Evolutionary conservation across 2,113 vertebrate species (phyloP).

Genomic region (Scolopax mira): DNA sequence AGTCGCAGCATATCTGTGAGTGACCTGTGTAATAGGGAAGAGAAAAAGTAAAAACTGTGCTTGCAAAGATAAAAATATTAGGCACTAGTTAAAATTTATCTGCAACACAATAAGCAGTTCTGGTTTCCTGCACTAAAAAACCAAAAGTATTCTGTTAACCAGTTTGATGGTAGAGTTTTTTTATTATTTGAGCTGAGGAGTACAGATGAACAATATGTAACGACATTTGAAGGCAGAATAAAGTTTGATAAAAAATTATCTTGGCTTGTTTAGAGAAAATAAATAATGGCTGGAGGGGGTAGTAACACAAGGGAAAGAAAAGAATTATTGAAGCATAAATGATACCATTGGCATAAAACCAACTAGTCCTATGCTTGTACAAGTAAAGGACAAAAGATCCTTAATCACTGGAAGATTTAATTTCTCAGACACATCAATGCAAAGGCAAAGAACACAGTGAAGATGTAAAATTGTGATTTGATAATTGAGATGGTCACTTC

Average conservation of each 20-base stretch:
- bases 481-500: background rate
- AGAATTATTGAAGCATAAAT: conserved; percentile 21
- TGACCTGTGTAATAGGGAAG: background rate
- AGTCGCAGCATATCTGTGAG: background rate
- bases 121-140: background rate
- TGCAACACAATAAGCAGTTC: background rate
- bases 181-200: background rate
- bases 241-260: background rate
- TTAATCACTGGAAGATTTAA: background rate
- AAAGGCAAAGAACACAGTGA: background rate
- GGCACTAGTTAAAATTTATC: background rate
- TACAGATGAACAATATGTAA: background rate
- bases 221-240: background rate
- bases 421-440: background rate
- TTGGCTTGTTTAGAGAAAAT: conserved; percentile 38
- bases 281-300: background rate
- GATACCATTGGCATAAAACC: background rate
- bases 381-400: background rate
- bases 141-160: background rate
- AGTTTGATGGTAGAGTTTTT: background rate
- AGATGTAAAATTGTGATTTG: background rate
- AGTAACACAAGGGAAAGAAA: conserved; percentile 2
- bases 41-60: background rate
- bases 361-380: background rate
- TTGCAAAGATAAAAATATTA: background rate